Base-by-base conservation (phyloP, 2,888 invertebrate genomes). In the Trisateles emortualis region DNA sequence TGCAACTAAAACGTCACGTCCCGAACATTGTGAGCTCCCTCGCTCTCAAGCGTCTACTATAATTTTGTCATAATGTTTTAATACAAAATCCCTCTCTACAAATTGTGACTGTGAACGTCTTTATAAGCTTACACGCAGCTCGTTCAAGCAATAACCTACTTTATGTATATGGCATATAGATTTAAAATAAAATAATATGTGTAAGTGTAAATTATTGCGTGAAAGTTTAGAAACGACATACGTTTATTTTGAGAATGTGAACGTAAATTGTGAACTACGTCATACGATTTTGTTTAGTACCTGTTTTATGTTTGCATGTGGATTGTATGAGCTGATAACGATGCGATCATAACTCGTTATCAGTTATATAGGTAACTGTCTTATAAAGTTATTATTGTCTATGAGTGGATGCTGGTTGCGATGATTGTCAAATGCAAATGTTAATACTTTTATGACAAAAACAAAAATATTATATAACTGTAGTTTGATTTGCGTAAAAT, bases 1-100 rank as follows among this genome's bases (percentile, higher is more conserved):
- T 74, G 66, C 52, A 73, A 76, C 83, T 80, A 78, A 80, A 84
- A 84, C 76, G 83, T 83, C 86, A 86, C 86, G 86, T 84, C 74
- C 78, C 76, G 62, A 76, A 82, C 82, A 78, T 83, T 84, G 81
- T 75, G 76, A 78, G 76, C 73, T 64, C 64, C 62, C 74, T 65
- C 61, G 62, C 56, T 60, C 72, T 72, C 69, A 73, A 81, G 79
- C 74, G 68, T 75, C 73, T 73, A 74, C 78, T 73, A 74, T 81
- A 78, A 80, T 81, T 79, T 76, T 67, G 77, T 75, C 78, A 76
- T 78, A 83, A 81, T 79, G 80, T 79, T 80, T 81, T 79, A 80
- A 81, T 80, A 75, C 72, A 60, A 75, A 73, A 80, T 76, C 80
- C 75, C 64, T 68, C 59, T 62, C 62, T 61, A 64, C 53, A 64